phyloP scores from a whole-genome alignment of 1,140 invertebrate species.

The Magallana ariakensis region DNA sequence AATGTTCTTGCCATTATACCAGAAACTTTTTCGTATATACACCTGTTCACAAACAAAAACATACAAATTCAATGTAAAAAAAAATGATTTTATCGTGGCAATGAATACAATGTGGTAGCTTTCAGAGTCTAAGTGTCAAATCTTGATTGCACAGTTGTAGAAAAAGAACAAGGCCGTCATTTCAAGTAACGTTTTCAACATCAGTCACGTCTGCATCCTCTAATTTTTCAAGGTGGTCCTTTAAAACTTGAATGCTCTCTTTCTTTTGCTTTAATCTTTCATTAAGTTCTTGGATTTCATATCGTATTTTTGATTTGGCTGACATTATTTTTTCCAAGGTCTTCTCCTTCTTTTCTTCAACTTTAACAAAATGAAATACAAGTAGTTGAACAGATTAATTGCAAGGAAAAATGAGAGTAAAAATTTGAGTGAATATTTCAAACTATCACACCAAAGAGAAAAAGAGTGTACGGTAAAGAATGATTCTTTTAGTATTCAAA shows the following conservation, averaged over 20 bases:
- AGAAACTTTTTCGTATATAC: too few relatives aligned
- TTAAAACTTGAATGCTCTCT: conserved; percentile 93
- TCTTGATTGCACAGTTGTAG: too few relatives aligned
- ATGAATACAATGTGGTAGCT: too few relatives aligned
- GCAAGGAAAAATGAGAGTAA: background rate
- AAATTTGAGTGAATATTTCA: background rate
- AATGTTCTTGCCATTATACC: too few relatives aligned
- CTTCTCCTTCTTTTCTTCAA: conserved; percentile 94
- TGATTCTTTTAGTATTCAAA: too few relatives aligned
- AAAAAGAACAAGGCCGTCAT: too few relatives aligned
- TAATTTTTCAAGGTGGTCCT: conserved; percentile 89
- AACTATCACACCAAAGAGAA: background rate
- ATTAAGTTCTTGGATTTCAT: conserved; percentile 91
- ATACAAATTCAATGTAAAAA: too few relatives aligned
- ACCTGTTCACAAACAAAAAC: too few relatives aligned
- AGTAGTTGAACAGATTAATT: background rate
- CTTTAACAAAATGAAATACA: conserved; percentile 81
- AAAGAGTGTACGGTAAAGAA: too few relatives aligned
- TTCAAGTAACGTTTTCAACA: conserved; percentile 1
- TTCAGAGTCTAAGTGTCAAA: too few relatives aligned
- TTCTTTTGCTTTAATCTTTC: conserved; percentile 93
- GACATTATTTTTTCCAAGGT: conserved; percentile 88
- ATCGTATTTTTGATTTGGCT: conserved; percentile 90
- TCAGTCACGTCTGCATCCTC: conserved; percentile 66
- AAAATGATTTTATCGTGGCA: too few relatives aligned